Conservation (phyloP, 2,113 vertebrate species). For the Indri indri region DNA sequence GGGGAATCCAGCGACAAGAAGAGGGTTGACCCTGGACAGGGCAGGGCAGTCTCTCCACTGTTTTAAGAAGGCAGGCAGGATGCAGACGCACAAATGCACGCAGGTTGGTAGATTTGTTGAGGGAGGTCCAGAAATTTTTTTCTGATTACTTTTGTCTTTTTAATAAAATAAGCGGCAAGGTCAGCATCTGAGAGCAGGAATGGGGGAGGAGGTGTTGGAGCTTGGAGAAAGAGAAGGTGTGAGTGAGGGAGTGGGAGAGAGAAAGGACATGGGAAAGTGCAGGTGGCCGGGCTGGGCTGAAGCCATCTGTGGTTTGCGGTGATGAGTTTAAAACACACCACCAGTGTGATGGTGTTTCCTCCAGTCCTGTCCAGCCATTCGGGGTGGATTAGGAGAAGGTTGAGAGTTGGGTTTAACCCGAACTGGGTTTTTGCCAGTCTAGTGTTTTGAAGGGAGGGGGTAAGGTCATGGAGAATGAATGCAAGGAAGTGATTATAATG, state of each 20-base stretch:
- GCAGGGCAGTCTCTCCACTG: not conserved
- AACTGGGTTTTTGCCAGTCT: not conserved
- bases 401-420: not conserved
- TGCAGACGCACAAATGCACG: not conserved
- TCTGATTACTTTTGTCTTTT: not conserved
- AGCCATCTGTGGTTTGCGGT: not conserved
- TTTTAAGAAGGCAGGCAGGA: not conserved
- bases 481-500: not conserved
- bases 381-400: not conserved
- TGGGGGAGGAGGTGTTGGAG: not conserved
- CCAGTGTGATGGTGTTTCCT: not conserved
- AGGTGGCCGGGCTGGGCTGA: not conserved
- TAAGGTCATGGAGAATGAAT: not conserved
- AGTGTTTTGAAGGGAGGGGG: not conserved
- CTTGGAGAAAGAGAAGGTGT: not conserved
- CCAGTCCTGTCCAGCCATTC: not conserved
- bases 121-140: not conserved
- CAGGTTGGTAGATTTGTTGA: not conserved
- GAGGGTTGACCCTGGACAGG: no score
- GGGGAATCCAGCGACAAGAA: not conserved
- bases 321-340: not conserved
- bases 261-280: not conserved
- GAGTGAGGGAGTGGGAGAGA: not conserved
- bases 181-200: not conserved
- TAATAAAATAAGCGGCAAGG: not conserved